Conservation (phyloP, 2,888 invertebrate species). For the Hirtodrosophila confusa region DNA sequence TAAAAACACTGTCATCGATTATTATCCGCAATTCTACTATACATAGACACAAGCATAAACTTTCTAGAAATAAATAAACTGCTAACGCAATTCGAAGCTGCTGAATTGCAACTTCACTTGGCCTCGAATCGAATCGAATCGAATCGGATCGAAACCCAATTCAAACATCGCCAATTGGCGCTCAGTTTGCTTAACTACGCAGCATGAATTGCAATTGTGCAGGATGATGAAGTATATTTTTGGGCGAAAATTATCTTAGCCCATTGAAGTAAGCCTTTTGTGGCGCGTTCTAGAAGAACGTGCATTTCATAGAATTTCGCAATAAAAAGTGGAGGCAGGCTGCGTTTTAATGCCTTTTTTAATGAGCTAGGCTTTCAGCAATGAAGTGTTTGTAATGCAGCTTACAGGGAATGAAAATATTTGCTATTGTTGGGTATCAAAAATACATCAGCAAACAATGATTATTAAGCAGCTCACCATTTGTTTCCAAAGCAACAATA, state of each 20-base stretch:
- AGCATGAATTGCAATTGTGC: slow-evolving; percentile 3
- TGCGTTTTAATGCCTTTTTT: neutral
- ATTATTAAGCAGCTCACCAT: no score
- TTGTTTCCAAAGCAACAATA: no score
- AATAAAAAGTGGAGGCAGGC: no score
- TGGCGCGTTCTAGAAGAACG: slow-evolving; percentile 5
- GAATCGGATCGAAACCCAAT: slow-evolving; percentile 6
- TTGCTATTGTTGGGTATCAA: no score
- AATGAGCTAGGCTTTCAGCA: no score
- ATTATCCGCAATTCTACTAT: neutral
- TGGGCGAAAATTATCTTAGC: no score
- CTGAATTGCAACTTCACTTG: slow-evolving; percentile 27
- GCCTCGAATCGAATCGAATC: slow-evolving; percentile 4
- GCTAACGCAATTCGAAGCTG: slow-evolving; percentile 32
- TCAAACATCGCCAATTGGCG: slow-evolving; percentile 22
- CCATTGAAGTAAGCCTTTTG: neutral
- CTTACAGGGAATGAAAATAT: no score
- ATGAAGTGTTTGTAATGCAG: no score
- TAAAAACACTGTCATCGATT: slow-evolving; percentile 42
- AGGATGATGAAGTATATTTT: neutral
- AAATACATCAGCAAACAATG: no score
- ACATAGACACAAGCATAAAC: no score
- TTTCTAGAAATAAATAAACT: slow-evolving; percentile 19
- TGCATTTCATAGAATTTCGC: no score
- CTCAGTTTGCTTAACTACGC: slow-evolving; percentile 28